A percentile compares a stretch with the other conserved stretches of the same genome.
These are phyloP conservation scores for Gibbula magus DNA, from an alignment of 2,888 invertebrate genomes.

Conservation along the genomic window DNA sequence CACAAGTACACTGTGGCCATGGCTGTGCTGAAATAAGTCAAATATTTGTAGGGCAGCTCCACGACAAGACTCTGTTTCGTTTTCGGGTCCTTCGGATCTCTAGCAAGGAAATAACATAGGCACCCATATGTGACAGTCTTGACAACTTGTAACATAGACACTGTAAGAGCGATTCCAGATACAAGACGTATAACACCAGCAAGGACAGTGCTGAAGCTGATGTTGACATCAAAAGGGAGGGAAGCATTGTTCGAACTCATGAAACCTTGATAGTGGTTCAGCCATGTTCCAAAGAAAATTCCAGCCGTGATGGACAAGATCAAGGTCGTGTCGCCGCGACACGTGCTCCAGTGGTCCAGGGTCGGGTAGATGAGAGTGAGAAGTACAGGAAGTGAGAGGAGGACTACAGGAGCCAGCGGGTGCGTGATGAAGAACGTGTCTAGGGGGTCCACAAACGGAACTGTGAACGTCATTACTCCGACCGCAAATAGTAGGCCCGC, in stretches of 20 bases:
- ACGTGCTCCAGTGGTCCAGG: slow-evolving; percentile 91
- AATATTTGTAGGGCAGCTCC: slow-evolving; percentile 88
- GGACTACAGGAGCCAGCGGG: slow-evolving; percentile 81
- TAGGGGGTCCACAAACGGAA: slow-evolving; percentile 85
- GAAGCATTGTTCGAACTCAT: slow-evolving; percentile 72
- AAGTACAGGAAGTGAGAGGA: slow-evolving; percentile 80
- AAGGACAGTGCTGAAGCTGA: slow-evolving; percentile 82
- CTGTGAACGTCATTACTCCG: slow-evolving; percentile 82
- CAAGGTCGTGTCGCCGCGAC: slow-evolving; percentile 91
- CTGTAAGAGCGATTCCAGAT: slow-evolving; percentile 85
- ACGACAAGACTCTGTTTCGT: slow-evolving; percentile 78
- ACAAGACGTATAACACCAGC: slow-evolving; percentile 78
- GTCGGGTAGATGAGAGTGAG: slow-evolving; percentile 87
- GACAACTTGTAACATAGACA: slow-evolving; percentile 81
- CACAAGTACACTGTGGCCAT: slow-evolving; percentile 85
- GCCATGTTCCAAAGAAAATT: slow-evolving; percentile 87
- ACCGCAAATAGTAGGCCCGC: slow-evolving; percentile 85
- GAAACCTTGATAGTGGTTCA: slow-evolving; percentile 87
- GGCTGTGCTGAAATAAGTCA: slow-evolving; percentile 87
- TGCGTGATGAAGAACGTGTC: slow-evolving; percentile 85
- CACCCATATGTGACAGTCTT: slow-evolving; percentile 84
- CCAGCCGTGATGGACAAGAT: slow-evolving; percentile 82
- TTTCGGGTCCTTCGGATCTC: slow-evolving; percentile 81
- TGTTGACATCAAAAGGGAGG: slow-evolving; percentile 86
- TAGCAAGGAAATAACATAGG: slow-evolving; percentile 83